Percentiles rank a stretch among this genome's conserved stretches.
Evolutionary conservation across 2,797 vertebrate species (phyloP).

Genomic region (Acanthiza pusilla): DNA sequence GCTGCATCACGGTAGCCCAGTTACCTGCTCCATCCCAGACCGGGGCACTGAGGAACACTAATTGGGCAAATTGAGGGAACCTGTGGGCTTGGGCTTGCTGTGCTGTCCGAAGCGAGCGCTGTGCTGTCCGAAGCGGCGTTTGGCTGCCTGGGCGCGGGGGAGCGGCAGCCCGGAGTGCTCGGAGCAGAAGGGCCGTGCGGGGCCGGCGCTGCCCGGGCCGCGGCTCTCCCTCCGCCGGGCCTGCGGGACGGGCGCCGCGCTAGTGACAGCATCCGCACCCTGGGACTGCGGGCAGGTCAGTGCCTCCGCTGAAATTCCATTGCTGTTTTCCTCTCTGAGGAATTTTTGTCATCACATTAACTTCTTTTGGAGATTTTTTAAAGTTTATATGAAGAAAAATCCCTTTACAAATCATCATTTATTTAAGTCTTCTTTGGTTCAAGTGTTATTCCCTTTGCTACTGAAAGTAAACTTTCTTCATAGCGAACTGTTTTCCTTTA

Average conservation of each 20-base stretch:
- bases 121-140: accelerated
- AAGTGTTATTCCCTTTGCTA: background rate
- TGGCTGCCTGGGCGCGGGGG: accelerated
- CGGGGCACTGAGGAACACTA: accelerated
- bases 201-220: accelerated
- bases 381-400: background rate
- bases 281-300: background rate
- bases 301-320: too few relatives aligned
- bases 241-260: accelerated
- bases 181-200: accelerated
- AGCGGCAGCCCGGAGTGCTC: accelerated
- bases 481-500: background rate
- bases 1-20: accelerated
- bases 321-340: too few relatives aligned
- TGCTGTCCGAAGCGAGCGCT: accelerated
- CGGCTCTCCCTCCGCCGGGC: accelerated
- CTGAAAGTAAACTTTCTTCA: background rate
- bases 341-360: accelerated
- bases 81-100: background rate
- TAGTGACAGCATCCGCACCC: background rate
- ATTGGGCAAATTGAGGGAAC: background rate
- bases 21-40: accelerated
- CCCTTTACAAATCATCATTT: background rate
- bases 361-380: background rate
- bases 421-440: background rate